Evolutionary conservation across 1,140 invertebrate species (phyloP).

Genomic region (Battus philenor): DNA sequence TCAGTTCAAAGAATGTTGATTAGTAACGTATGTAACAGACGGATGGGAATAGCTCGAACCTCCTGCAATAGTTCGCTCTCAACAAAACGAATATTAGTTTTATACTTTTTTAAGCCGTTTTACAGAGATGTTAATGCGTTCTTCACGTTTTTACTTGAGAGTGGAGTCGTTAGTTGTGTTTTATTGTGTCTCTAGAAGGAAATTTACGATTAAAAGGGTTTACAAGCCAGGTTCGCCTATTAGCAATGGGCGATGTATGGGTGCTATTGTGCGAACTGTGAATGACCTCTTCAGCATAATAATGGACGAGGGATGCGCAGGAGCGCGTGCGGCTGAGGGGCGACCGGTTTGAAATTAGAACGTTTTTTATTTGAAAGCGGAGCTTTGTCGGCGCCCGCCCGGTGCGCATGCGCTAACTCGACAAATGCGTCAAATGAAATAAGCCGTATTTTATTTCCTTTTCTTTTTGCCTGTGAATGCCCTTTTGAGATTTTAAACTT

Average conservation of each 20-base stretch:
- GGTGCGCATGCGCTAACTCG: conserved; percentile 70
- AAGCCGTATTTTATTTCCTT: conserved; percentile 71
- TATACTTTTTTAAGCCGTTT: conserved; percentile 11
- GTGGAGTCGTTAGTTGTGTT: conserved; percentile 17
- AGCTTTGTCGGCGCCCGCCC: conserved; percentile 69
- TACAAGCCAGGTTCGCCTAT: conserved; percentile 48
- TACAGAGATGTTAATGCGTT: conserved; percentile 30
- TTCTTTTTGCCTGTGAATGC: conserved; percentile 47
- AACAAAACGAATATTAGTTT: conserved; percentile 14
- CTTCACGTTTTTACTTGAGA: conserved; percentile 30
- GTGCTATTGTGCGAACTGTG: conserved; percentile 70
- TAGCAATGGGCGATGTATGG: conserved; percentile 49
- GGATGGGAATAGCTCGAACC: conserved; percentile 10
- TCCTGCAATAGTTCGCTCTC: conserved; percentile 6
- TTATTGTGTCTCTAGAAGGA: conserved; percentile 15
- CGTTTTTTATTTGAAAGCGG: conserved; percentile 61
- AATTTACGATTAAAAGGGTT: conserved; percentile 29
- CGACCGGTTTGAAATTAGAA: conserved; percentile 75
- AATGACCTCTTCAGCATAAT: conserved; percentile 74
- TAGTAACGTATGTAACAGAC: conserved; percentile 16
- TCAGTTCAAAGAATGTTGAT: conserved; percentile 15
- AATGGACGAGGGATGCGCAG: conserved; percentile 71
- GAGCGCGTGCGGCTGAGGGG: conserved; percentile 66
- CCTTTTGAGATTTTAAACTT: conserved; percentile 44
- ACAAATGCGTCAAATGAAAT: conserved; percentile 71